phyloP scores from a whole-genome alignment of 2,113 vertebrate genomes.

The Sebastes schlegelii region DNA sequence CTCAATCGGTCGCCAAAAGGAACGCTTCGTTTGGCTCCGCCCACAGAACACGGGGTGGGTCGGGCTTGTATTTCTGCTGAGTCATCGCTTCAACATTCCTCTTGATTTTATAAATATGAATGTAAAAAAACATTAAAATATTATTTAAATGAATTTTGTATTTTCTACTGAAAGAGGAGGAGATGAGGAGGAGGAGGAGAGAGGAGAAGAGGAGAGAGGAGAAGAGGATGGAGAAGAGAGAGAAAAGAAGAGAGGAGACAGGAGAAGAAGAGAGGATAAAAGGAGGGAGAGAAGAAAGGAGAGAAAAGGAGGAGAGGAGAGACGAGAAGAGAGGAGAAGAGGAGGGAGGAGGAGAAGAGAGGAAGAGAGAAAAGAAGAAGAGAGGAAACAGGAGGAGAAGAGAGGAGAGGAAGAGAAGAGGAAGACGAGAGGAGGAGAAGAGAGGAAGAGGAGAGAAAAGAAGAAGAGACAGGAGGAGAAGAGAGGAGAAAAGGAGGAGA shows the following conservation, averaged over 20 bases:
- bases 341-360: not conserved
- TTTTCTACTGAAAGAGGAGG: not conserved
- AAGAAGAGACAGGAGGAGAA: not conserved
- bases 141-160: not conserved
- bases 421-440: not conserved
- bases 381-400: not conserved
- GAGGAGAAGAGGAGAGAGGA: no score
- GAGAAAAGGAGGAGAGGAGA: not conserved
- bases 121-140: not conserved
- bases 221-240: no score
- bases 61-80: not conserved
- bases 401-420: not conserved
- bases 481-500: no score
- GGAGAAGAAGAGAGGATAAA: no score
- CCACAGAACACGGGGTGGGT: not conserved
- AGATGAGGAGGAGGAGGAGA: no score
- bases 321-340: no score
- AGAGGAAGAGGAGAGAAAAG: no score
- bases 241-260: no score
- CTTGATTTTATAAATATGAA: conserved; percentile 4
- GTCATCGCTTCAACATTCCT: conserved; percentile 6
- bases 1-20: not conserved
- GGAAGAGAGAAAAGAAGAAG: not conserved
- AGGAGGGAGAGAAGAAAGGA: not conserved
- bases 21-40: not conserved